Percentiles rank a stretch among this genome's conserved stretches.
Conservation (phyloP, 1,140 invertebrate genomes). For the Cydia pomonella region DNA sequence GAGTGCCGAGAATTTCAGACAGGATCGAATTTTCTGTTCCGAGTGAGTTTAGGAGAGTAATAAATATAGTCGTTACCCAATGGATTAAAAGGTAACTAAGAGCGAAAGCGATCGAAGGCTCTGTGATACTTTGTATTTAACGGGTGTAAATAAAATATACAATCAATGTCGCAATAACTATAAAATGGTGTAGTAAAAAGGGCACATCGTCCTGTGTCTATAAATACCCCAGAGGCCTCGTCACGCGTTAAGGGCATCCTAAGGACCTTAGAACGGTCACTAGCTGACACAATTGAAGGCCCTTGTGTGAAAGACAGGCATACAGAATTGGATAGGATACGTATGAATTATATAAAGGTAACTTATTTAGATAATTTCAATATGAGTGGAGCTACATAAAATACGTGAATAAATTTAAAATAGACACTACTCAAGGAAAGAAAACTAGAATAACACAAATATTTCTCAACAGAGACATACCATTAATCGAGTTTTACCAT, state of each 20-base stretch:
- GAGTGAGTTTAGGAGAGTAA: not conserved
- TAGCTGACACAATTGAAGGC: constrained; percentile 55
- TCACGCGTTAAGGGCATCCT: constrained; percentile 66
- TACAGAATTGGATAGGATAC: constrained; percentile 52
- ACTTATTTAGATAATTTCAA: not conserved
- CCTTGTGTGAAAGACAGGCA: constrained; percentile 50
- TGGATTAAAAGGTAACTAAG: constrained; percentile 50
- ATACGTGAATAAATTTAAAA: too few species aligned
- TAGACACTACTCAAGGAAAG: too few species aligned
- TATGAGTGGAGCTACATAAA: constrained; percentile 1
- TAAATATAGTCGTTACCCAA: constrained; percentile 8
- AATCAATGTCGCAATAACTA: constrained; percentile 56
- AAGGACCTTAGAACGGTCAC: constrained; percentile 65
- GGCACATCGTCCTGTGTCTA: constrained; percentile 45
- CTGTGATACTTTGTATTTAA: constrained; percentile 17
- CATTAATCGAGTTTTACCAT: too few species aligned
- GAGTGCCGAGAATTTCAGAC: not conserved
- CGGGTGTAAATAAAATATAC: constrained; percentile 28
- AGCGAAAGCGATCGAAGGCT: constrained; percentile 13
- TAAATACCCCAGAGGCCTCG: constrained; percentile 54
- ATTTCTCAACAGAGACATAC: too few species aligned
- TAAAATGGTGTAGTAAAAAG: constrained; percentile 59
- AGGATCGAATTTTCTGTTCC: not conserved
- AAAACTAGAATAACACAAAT: too few species aligned
- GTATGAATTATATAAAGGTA: not conserved